These are phyloP conservation scores for Bombycilla garrulus DNA, from an alignment of 2,113 vertebrate species.

Conservation along the genomic window DNA sequence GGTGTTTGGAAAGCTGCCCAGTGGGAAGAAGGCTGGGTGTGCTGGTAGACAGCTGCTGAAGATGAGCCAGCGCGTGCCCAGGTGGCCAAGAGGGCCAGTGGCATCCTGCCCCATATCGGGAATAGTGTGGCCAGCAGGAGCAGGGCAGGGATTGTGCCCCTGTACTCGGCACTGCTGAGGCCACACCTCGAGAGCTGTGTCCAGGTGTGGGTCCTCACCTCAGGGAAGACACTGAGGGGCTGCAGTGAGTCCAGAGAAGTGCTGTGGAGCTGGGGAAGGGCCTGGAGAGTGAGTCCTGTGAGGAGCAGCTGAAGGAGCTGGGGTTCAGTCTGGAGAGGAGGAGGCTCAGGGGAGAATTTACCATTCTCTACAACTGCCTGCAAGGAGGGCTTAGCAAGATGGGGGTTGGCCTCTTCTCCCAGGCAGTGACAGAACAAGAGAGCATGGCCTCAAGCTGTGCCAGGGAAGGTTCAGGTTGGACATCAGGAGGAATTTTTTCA, in stretches of 20 bases:
- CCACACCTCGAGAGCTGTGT: neutral
- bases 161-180: neutral
- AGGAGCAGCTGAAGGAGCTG: neutral
- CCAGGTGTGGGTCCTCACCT: neutral
- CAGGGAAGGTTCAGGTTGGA: neutral
- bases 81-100: neutral
- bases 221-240: neutral
- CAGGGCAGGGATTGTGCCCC: neutral
- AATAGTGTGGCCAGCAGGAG: neutral
- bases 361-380: neutral
- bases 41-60: accelerated
- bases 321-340: neutral
- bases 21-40: neutral
- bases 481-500: neutral
- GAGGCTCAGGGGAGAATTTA: neutral
- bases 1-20: neutral
- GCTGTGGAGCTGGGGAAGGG: neutral
- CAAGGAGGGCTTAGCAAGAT: neutral
- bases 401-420: neutral
- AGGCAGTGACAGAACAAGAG: neutral
- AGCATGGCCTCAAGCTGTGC: neutral
- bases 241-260: accelerated
- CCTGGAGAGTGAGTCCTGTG: neutral
- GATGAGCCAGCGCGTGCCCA: neutral
- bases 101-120: neutral